Evolutionary conservation across 1,140 invertebrate species (phyloP), one percentile per base, ranked within the genome.

Genomic region (Plodia interpunctella): DNA sequence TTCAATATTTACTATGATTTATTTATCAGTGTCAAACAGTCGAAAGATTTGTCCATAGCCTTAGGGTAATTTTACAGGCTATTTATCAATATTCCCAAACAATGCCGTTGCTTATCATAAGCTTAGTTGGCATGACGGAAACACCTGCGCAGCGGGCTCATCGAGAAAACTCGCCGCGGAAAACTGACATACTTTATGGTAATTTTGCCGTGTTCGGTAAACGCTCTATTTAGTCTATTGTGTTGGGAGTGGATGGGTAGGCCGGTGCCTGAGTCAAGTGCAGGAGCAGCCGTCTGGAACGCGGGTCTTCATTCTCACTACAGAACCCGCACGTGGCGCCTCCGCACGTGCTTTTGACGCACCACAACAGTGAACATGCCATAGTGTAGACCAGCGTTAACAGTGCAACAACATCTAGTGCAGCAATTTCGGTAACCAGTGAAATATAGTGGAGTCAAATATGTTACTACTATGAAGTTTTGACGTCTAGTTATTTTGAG

Each of bases 251-350:
- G 60, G 73, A 74, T 83, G 81, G 81, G 83, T 66, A 68, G 63
- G 82, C 68, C 72, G 55, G 55, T 68, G 66, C 63, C 68, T 79
- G 78, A 83, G 82, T 88, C 85, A 88, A 84, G 83, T 87, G 83
- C 80, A 85, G 82, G 84, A 78, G 68, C 80, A 72, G 59, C 74
- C 70, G 83, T 62, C 78, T 81, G 85, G 83, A 88, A 88, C 85
- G 76, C 63, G 68, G 49, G 59, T 49, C 8, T 19, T 13, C 30
- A 69, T 60, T 67, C 76, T 84, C 83, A 86, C 77, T 80, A 74
- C 73, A 72, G 73, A 77, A 72, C 77, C 76, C 71, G 78, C 80
- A 81, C 80, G 82, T 87, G 85, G 57, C 57, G 56, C 52, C 62
- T 64, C n/a, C 63, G 77, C 83, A 83, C 79, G 82, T 80, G 79